Base-by-base conservation (phyloP, 2,888 invertebrate genomes). In the Eupithecia vulgata region DNA sequence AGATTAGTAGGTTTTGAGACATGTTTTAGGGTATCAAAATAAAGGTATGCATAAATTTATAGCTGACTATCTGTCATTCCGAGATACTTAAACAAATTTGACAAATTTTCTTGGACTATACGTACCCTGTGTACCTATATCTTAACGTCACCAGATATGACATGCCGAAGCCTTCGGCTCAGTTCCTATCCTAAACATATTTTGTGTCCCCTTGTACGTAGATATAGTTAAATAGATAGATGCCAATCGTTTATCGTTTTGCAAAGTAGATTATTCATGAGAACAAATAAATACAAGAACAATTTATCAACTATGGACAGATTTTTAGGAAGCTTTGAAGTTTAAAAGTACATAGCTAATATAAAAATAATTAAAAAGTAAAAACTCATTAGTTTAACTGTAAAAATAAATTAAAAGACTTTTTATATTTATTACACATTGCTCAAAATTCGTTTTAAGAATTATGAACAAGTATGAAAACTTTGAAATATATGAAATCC, bases 291-390 rank as follows among this genome's bases (percentile, higher is more conserved):
- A 57, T 57, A 45, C 45, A 57, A 7, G 5, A n/a, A 25, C 25
- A 57, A 57, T 13, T 57, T 57, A 57, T 5, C 25, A 1, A 5
- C 57, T 57, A 57, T 25, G 57, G 57, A 57, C 57, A 57, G 57
- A 57, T 57, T 57, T 57, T 57, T 57, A 57, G 57, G 57, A 57
- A 57, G 57, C 57, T 25, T 57, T 7, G 25, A n/a, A 10, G 25
- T 57, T 13, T 13, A 57, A 25, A 57, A 13, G 12, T 25, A 25
- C 25, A 13, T 25, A 1, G 25, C 13, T 25, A 12, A 12, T 25
- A 25, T 25, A 57, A 57, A 57, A 52, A 52, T 10, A 52, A 21
- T 52, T 21, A n/a, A 10, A 52, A 52, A 10, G 21, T 57, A 25
- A 21, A 52, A 25, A 13, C 12, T 57, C 5, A 13, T 57, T 57